phyloP scores from a whole-genome alignment of 2,113 vertebrate species.

The Bos indicus region DNA sequence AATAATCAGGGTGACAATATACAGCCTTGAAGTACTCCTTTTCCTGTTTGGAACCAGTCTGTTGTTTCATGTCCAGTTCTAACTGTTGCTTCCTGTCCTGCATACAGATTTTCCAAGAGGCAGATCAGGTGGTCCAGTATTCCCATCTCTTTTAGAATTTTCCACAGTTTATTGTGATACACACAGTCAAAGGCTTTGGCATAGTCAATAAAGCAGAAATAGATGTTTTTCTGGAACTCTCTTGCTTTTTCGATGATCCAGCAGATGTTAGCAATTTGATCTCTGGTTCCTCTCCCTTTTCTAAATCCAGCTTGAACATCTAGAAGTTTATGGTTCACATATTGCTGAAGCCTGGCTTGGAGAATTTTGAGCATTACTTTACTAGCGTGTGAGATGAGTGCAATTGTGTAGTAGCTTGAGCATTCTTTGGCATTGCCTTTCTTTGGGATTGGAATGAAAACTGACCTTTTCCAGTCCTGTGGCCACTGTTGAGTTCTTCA shows the following conservation, averaged over 20 bases:
- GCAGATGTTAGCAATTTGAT: not conserved
- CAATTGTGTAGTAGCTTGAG: not conserved
- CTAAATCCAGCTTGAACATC: not conserved
- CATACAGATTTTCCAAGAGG: not conserved
- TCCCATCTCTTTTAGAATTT: not conserved
- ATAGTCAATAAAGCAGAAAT: not conserved
- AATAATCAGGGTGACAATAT: not conserved
- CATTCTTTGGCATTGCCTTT: not conserved
- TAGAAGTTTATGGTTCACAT: rapidly evolving
- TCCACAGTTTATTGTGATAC: not conserved
- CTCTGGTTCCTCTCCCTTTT: not conserved
- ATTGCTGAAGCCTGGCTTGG: not conserved
- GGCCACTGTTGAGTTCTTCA: not conserved
- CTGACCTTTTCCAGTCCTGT: not conserved
- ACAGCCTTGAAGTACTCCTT: not conserved
- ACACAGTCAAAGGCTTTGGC: not conserved
- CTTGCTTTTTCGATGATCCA: not conserved
- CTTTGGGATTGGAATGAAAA: not conserved
- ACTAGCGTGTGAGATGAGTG: not conserved
- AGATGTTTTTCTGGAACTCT: not conserved
- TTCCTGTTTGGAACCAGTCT: not conserved
- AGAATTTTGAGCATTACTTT: not conserved
- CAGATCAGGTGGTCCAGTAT: not conserved
- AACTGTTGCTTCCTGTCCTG: not conserved
- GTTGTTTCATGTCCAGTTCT: not conserved